These are phyloP conservation scores for Armadillidium nasatum DNA, from an alignment of 1,140 invertebrate species.

Conservation along the genomic window DNA sequence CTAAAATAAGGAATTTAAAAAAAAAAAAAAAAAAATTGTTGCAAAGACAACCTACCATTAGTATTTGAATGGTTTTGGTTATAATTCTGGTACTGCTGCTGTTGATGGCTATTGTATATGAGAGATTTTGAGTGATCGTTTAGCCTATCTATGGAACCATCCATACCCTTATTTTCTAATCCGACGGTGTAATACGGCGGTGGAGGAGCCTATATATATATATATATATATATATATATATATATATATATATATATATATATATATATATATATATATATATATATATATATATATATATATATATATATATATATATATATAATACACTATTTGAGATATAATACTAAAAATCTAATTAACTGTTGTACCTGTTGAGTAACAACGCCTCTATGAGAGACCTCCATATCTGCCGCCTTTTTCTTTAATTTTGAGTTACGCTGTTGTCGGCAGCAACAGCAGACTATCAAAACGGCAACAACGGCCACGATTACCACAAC, in stretches of 20 bases:
- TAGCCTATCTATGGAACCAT: slow-evolving; percentile 55
- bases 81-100: slow-evolving; percentile 27
- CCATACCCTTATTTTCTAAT: slow-evolving; percentile 70
- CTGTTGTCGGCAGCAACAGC: slow-evolving; percentile 77
- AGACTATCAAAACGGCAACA: slow-evolving; percentile 68
- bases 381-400: slow-evolving; percentile 43
- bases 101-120: slow-evolving; percentile 48
- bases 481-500: slow-evolving; percentile 73
- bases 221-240: no score
- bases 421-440: slow-evolving; percentile 72
- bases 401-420: slow-evolving; percentile 58
- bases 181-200: slow-evolving; percentile 77
- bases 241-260: no score
- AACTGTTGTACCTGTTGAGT: slow-evolving; percentile 34
- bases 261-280: no score
- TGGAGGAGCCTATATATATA: slow-evolving; percentile 55
- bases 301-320: no score
- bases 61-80: slow-evolving; percentile 24
- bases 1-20: not conserved
- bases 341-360: not conserved
- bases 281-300: no score
- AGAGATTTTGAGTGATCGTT: slow-evolving; percentile 75
- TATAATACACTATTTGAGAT: no score
- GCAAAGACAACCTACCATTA: not conserved
- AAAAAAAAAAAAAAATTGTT: not conserved